Base-by-base conservation (phyloP, 53 echinoderm and acorn worm species). In the Stichopus horrens region DNA sequence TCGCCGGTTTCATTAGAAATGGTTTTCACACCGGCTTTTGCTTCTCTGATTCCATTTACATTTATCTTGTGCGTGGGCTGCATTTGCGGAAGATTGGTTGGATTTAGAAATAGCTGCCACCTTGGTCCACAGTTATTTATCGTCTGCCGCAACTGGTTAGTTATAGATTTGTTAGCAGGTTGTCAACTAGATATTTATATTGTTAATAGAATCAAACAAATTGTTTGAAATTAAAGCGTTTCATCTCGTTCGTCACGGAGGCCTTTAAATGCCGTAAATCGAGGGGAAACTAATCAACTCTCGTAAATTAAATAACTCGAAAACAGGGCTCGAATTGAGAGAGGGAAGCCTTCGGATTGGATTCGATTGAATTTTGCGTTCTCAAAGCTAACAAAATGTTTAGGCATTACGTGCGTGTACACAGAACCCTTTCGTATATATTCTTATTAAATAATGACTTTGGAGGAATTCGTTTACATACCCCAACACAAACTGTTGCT, bases 151-250 rank as follows among this genome's bases (percentile, higher is more conserved):
- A 0, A 71, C 71, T 18, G 18, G 71, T 71, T 71, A 71, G 21
- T 71, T 71, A 71, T 71, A 71, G 71, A 71, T 71, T 71, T 71
- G 71, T 71, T n/a, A 71, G 71, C 18, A n/a, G 37, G 71, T 71
- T 71, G 71, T 71, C 71, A 71, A 71, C 18, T 71, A 37, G 37
- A 71, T 71, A 71, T 71, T 71, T 71, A 71, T 71, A 71, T 18
- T 16, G 71, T 71, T 71, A 71, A 20, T 71, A 18, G n/a, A 71
- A 16, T 71, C 71, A 71, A 71, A 71, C 71, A 71, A 6, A 71
- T 20, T 18, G 63, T 63, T 63, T 63, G 63, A 16, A 63, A 63
- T 10, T 13, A 63, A 63, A 63, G 16, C 63, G 11, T 16, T 63
- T 16, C 11, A 18, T 71, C 7, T 71, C 71, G n/a, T 71, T 71